Evolutionary conservation across 2,888 invertebrate species (phyloP), one percentile per base, ranked within the genome.

Genomic region (Ecliptopera silaceata): DNA sequence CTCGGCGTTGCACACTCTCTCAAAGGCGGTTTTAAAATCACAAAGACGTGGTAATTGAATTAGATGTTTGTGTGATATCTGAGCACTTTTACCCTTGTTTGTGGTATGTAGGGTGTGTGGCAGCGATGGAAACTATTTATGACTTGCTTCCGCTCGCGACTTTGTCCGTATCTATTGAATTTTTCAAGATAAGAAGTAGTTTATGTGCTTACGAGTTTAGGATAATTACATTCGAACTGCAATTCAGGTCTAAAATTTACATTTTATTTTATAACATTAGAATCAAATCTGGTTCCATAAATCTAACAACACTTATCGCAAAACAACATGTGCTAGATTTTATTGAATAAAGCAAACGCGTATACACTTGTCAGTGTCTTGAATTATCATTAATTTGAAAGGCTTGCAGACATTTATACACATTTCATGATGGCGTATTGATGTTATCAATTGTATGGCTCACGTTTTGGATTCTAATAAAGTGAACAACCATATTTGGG

Each of bases 1-100:
- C 78, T 76, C 74, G 69, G 74, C 66, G 59, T 56, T 62, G 65
- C 49, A 59, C 64, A 64, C 62, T 61, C 62, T 60, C 66, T 84
- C 81, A 88, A 86, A 77, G 76, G 84, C 89, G 88, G 90, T 88
- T 89, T 88, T 90, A 88, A 88, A 71, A 64, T 72, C 77, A 84
- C 82, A 89, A 89, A 79, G 84, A 86, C 45, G 74, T 82, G 89
- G 75, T 88, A 90, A 91, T 88, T 88, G 85, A 70, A 81, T 82
- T 80, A 80, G 81, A 81, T 85, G 82, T 85, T 84, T 81, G 80
- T 83, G 80, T 84, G 79, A 84, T 82, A 77, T 70, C 70, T 76
- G 68, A 72, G 77, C 72, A 82, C 79, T 82, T 85, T 84, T 83
- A 85, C 84, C 77, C 80, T 80, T 76, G 77, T 79, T 85, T 82